Conservation (phyloP, 2,797 vertebrate genomes). For the Selene dorsalis region DNA sequence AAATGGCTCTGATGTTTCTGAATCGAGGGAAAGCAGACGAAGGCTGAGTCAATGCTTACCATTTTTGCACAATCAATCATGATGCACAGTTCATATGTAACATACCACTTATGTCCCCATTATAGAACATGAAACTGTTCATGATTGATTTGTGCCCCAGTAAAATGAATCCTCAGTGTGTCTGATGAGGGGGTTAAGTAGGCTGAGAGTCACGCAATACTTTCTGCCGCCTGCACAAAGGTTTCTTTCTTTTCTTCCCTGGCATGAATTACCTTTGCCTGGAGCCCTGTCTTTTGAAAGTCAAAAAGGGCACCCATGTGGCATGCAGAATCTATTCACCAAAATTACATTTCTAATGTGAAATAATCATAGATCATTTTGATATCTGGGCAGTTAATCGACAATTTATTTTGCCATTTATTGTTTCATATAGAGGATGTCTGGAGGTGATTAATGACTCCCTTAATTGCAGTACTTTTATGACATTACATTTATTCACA, state of each 20-base stretch:
- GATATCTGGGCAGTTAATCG: conserved; percentile 10
- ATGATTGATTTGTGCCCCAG: conserved; percentile 21
- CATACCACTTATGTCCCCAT: conserved; percentile 18
- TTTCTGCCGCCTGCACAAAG: conserved; percentile 36
- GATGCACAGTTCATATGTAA: conserved; percentile 21
- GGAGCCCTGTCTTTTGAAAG: conserved; percentile 69
- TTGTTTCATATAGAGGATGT: conserved; percentile 1
- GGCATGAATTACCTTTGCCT: conserved; percentile 66
- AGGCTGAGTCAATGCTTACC: conserved; percentile 11
- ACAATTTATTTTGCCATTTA: conserved; percentile 19
- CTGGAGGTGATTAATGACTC: conserved; percentile 23
- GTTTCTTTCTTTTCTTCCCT: conserved; percentile 41
- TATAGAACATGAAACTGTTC: conserved; percentile 3
- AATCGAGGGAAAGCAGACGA: neutral
- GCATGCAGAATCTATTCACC: conserved; percentile 23
- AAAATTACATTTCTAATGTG: conserved; percentile 31
- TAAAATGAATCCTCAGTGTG: conserved; percentile 7
- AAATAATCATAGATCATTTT: conserved; percentile 19
- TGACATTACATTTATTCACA: conserved; percentile 19
- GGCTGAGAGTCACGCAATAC: conserved; percentile 41
- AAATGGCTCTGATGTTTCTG: conserved; percentile 3
- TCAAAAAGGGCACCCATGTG: conserved; percentile 64
- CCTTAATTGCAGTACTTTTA: conserved; percentile 20
- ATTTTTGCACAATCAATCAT: conserved; percentile 26
- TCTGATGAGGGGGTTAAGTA: conserved; percentile 36